A percentile compares a stretch with the other conserved stretches of the same genome.
These are phyloP conservation scores for Perognathus longimembris DNA, from an alignment of 2,113 vertebrate species.

Conservation along the genomic window DNA sequence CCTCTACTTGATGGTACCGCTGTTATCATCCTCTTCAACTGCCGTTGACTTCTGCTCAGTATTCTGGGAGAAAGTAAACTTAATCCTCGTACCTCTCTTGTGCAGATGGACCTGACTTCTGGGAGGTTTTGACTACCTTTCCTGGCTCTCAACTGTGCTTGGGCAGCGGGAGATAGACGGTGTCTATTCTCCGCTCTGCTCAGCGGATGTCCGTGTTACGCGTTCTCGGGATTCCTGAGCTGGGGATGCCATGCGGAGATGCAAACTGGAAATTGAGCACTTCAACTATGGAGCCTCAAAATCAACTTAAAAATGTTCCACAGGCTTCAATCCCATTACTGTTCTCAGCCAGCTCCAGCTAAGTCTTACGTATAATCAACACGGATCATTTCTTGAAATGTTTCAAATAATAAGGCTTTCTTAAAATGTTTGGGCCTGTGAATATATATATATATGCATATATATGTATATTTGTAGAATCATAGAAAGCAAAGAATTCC, in stretches of 20 bases:
- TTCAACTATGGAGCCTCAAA: no score
- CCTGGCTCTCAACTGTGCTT: not conserved
- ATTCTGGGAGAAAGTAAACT: no score
- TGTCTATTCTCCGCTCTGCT: not conserved
- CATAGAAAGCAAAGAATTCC: not conserved
- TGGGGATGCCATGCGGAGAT: no score
- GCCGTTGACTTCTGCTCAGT: not conserved
- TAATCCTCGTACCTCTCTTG: not conserved
- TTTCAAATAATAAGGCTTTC: not conserved
- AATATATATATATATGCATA: not conserved
- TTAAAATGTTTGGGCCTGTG: not conserved
- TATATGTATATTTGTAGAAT: not conserved
- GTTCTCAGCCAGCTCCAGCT: not conserved
- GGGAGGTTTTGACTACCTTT: not conserved
- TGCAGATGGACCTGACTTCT: no score
- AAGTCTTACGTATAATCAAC: not conserved
- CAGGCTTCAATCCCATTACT: no score
- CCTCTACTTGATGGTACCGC: not conserved
- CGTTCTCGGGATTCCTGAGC: no score
- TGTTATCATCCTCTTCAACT: not conserved
- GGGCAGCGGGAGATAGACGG: not conserved
- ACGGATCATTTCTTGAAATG: not conserved
- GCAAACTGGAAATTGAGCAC: no score
- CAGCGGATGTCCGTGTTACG: no score
- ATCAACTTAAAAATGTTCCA: no score